Conservation (phyloP, 2,888 invertebrate genomes). For the Hermodice carunculata region DNA sequence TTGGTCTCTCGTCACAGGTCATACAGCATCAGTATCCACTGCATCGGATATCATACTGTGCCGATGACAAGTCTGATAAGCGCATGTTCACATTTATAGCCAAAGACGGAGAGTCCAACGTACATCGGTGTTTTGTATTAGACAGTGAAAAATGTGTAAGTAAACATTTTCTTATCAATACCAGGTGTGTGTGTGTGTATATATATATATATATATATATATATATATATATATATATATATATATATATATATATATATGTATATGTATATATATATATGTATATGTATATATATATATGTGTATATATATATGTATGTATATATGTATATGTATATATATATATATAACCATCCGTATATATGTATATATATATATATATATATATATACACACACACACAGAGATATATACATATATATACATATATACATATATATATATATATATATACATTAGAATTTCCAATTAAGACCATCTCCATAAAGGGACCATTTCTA, state of each 20-base stretch:
- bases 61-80: slow-evolving; percentile 98
- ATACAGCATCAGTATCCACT: slow-evolving; percentile 96
- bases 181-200: background rate
- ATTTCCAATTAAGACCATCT: too few species aligned
- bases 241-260: background rate
- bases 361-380: too few species aligned
- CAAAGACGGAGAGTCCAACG: slow-evolving; percentile 75
- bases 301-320: too few species aligned
- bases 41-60: slow-evolving; percentile 98
- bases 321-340: too few species aligned
- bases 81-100: slow-evolving; percentile 97
- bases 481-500: too few species aligned
- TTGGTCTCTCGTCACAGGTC: slow-evolving; percentile 73
- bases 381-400: too few species aligned
- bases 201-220: background rate
- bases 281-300: background rate
- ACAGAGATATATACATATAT: too few species aligned
- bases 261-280: background rate
- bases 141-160: slow-evolving; percentile 90
- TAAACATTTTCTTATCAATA: slow-evolving; percentile 29
- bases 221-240: background rate
- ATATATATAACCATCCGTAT: too few species aligned
- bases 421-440: too few species aligned
- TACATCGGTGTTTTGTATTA: slow-evolving; percentile 96
- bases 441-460: too few species aligned